Conservation (phyloP, 2,797 vertebrate genomes). For the Rhynchonycteris naso region DNA sequence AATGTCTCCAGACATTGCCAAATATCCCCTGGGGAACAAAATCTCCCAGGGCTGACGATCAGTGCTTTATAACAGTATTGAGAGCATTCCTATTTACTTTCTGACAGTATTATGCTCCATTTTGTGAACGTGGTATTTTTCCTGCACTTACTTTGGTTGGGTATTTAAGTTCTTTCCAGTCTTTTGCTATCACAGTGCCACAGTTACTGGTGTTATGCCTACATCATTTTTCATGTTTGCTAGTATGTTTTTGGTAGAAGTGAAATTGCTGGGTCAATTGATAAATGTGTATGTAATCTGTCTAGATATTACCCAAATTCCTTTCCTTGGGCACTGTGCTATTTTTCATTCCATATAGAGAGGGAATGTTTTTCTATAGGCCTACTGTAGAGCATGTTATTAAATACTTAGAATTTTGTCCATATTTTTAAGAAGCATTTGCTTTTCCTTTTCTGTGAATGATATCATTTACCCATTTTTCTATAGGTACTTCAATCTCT, state of each 20-base stretch:
- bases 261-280: background rate
- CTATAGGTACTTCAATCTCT: background rate
- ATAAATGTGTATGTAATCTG: background rate
- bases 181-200: background rate
- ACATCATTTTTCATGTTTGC: background rate
- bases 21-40: background rate
- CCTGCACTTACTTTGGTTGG: background rate
- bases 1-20: background rate
- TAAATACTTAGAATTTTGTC: slow-evolving; percentile 16
- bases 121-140: background rate
- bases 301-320: background rate
- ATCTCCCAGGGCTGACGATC: background rate
- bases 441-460: slow-evolving; percentile 21
- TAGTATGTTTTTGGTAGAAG: background rate
- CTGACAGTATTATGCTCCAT: background rate
- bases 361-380: background rate
- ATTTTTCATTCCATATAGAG: background rate
- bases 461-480: background rate
- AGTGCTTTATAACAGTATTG: background rate
- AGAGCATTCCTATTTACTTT: background rate
- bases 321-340: background rate
- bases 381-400: background rate
- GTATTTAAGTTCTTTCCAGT: background rate
- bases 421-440: background rate
- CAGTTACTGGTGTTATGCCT: background rate